A percentile compares a stretch with the other conserved stretches of the same genome.
These are phyloP conservation scores for Dryobotodes eremita DNA, from an alignment of 2,888 invertebrate species.

Conservation along the genomic window DNA sequence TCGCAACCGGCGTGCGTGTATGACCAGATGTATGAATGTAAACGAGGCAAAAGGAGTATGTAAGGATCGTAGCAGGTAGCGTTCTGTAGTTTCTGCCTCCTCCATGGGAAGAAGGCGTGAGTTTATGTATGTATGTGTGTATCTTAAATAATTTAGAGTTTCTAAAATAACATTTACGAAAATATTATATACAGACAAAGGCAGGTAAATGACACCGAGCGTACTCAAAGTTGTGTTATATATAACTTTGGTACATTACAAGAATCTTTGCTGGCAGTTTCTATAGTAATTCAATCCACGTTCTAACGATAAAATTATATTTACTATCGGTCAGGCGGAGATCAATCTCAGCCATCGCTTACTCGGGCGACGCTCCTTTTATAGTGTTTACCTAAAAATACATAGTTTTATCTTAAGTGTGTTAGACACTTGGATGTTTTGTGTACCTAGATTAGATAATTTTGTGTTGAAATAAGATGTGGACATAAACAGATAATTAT, in stretches of 20 bases:
- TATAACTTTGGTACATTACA: not conserved
- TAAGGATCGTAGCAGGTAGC: too few relatives aligned
- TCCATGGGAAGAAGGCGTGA: too few relatives aligned
- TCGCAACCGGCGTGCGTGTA: too few relatives aligned
- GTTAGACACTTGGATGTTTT: not conserved
- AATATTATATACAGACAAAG: not conserved
- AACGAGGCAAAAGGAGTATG: too few relatives aligned
- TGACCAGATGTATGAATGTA: too few relatives aligned
- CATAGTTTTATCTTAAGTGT: slow-evolving; percentile 3
- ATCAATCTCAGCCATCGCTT: slow-evolving; percentile 24
- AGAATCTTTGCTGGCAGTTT: not conserved
- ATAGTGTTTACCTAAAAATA: slow-evolving; percentile 10
- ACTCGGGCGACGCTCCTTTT: slow-evolving; percentile 24
- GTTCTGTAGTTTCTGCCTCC: too few relatives aligned
- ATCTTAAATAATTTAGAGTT: not conserved
- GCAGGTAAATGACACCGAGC: not conserved
- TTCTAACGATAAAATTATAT: slow-evolving; percentile 22
- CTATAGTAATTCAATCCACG: slow-evolving; percentile 7
- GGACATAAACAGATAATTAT: not conserved
- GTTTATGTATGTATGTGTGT: too few relatives aligned
- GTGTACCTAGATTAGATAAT: not conserved
- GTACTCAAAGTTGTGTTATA: not conserved
- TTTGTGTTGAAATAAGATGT: not conserved
- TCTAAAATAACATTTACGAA: not conserved
- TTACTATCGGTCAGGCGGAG: slow-evolving; percentile 32